phyloP scores from a whole-genome alignment of 2,113 vertebrate genomes.

The Cryptomyrus ogoouensis region DNA sequence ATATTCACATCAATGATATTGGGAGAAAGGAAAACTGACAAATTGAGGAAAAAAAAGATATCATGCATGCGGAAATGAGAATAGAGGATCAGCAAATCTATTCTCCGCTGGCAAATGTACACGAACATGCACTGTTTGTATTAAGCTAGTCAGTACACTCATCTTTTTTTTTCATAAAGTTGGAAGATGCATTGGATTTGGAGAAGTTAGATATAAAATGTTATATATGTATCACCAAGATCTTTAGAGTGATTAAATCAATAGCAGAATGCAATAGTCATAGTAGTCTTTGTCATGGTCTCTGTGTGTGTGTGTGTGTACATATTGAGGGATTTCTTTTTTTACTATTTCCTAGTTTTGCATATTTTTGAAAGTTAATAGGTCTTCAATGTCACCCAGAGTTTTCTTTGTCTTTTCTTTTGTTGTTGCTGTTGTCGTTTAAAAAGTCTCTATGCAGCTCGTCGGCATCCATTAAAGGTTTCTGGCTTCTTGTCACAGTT shows the following conservation, averaged over 20 bases:
- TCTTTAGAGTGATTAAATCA: slow-evolving; percentile 29
- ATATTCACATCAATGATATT: slow-evolving; percentile 30
- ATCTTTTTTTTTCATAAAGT: slow-evolving; percentile 30
- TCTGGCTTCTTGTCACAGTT: slow-evolving; percentile 5
- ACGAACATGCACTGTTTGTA: slow-evolving; percentile 43
- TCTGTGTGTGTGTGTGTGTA: slow-evolving; percentile 36
- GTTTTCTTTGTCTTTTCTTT: neutral
- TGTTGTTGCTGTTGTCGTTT: neutral
- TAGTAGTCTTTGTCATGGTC: slow-evolving; percentile 28
- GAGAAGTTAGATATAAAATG: slow-evolving; percentile 67
- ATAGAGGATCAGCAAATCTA: slow-evolving; percentile 30
- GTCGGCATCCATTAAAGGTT: neutral
- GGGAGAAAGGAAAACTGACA: slow-evolving; percentile 36
- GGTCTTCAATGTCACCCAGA: slow-evolving; percentile 42
- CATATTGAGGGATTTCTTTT: slow-evolving; percentile 29
- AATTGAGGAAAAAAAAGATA: slow-evolving; percentile 33
- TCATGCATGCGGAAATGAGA: slow-evolving; percentile 59
- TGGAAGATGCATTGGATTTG: slow-evolving; percentile 61
- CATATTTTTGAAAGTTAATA: slow-evolving; percentile 60
- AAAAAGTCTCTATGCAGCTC: neutral
- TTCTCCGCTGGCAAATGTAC: slow-evolving; percentile 35
- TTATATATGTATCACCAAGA: slow-evolving; percentile 54
- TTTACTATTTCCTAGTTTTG: slow-evolving; percentile 57
- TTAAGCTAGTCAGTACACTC: slow-evolving; percentile 28
- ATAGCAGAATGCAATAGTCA: slow-evolving; percentile 43